A percentile compares a stretch with the other conserved stretches of the same genome.
Evolutionary conservation across 2,888 invertebrate species (phyloP).

Genomic region (Arenicola marina): DNA sequence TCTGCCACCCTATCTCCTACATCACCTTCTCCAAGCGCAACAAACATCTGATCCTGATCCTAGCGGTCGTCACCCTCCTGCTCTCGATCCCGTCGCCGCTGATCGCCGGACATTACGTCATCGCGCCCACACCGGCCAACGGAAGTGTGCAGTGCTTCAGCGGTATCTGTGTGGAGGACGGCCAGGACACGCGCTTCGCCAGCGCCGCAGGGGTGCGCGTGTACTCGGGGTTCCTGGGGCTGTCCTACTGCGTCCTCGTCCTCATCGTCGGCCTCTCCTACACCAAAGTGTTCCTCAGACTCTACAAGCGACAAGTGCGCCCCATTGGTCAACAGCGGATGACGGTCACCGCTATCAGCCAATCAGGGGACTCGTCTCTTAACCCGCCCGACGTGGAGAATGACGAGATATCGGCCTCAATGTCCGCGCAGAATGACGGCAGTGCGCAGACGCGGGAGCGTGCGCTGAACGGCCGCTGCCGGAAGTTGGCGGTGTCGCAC

Average conservation of each 20-base stretch:
- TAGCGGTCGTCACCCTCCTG: slow-evolving; percentile 31
- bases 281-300: slow-evolving; percentile 37
- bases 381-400: no score
- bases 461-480: slow-evolving; percentile 17
- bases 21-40: slow-evolving; percentile 30
- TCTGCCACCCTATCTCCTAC: slow-evolving; percentile 1
- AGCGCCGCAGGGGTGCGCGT: slow-evolving; percentile 30
- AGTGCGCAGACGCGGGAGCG: no score
- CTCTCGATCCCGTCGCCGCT: slow-evolving; percentile 41
- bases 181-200: slow-evolving; percentile 18
- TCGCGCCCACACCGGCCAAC: slow-evolving; percentile 4
- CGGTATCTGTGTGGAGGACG: slow-evolving; percentile 21
- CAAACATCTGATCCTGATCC: slow-evolving; percentile 35
- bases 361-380: no score
- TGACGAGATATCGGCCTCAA: no score
- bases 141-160: slow-evolving; percentile 34
- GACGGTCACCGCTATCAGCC: no score
- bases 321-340: no score
- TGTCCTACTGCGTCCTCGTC: slow-evolving; percentile 33
- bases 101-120: slow-evolving; percentile 21
- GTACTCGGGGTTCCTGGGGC: slow-evolving; percentile 37
- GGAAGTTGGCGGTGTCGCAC: slow-evolving; percentile 22
- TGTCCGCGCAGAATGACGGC: no score
- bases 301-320: slow-evolving; percentile 36
- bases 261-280: slow-evolving; percentile 40